A percentile compares a stretch with the other conserved stretches of the same genome.
These are phyloP conservation scores for Marronus borbonicus DNA, from an alignment of 2,888 invertebrate genomes.

Conservation along the genomic window DNA sequence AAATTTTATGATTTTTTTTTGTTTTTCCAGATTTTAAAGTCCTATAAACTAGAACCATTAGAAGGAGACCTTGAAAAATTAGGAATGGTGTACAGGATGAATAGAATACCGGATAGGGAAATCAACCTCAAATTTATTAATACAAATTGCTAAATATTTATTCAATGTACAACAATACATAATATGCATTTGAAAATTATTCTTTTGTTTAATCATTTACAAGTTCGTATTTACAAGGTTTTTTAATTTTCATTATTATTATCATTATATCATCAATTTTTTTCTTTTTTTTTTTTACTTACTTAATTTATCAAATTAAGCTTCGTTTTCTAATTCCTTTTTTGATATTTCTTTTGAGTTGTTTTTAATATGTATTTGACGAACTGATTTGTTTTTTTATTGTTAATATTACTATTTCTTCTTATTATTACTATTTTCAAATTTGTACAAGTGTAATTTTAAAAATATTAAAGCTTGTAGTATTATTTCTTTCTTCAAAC, in stretches of 20 bases:
- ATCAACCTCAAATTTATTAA: conserved; percentile 65
- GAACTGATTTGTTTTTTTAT: conserved; percentile 53
- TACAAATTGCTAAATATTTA: conserved; percentile 69
- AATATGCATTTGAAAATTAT: conserved; percentile 61
- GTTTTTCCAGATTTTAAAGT: conserved; percentile 65
- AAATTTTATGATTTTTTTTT: not conserved
- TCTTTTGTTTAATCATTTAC: conserved; percentile 52
- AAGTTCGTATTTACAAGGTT: conserved; percentile 60
- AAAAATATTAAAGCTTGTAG: conserved; percentile 66
- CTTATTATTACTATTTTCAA: not conserved
- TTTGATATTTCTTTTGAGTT: conserved; percentile 57
- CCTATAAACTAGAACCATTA: conserved; percentile 61
- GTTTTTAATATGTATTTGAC: not conserved
- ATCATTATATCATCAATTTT: conserved; percentile 29
- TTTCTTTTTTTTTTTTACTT: not conserved
- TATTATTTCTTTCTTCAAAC: conserved; percentile 51
- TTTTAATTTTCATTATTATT: conserved; percentile 47
- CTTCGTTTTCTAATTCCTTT: conserved; percentile 50
- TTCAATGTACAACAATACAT: conserved; percentile 69
- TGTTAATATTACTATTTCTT: conserved; percentile 62
- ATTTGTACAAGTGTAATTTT: conserved; percentile 59
- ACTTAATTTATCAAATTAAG: conserved; percentile 1
- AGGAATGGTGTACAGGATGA: conserved; percentile 69
- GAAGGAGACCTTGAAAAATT: conserved; percentile 54
- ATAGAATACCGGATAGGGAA: conserved; percentile 67